Percentiles rank a stretch among this genome's conserved stretches.
Conservation (phyloP, 2,113 vertebrate species). For the Eonycteris spelaea region DNA sequence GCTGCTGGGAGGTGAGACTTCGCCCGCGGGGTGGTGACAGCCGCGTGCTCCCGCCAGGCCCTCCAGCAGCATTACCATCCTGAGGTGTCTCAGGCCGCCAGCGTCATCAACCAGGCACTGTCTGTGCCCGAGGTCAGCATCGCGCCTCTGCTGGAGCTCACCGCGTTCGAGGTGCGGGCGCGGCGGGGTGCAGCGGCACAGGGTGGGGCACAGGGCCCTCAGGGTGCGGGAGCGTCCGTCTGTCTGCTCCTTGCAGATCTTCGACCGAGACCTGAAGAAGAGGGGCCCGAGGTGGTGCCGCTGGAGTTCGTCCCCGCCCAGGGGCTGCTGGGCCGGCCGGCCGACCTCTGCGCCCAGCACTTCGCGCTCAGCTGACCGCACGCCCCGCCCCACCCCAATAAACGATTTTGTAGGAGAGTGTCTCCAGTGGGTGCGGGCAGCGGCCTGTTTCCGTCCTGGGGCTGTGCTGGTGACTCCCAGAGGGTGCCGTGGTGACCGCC, state of each 20-base stretch:
- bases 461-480: background rate
- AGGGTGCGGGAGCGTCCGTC: fast-evolving
- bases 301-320: slow-evolving; percentile 89
- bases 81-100: slow-evolving; percentile 90
- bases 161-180: slow-evolving; percentile 85
- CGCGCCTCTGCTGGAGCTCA: slow-evolving; percentile 87
- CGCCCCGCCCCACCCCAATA: background rate
- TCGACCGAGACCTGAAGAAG: slow-evolving; percentile 90
- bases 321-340: slow-evolving; percentile 86
- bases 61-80: slow-evolving; percentile 96
- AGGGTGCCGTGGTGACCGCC: background rate
- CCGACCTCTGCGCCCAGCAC: slow-evolving; percentile 84
- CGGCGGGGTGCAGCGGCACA: too few relatives aligned
- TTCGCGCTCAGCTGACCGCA: slow-evolving; percentile 85
- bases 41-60: slow-evolving; percentile 71
- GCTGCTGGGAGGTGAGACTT: background rate
- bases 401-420: background rate
- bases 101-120: slow-evolving; percentile 85
- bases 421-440: background rate
- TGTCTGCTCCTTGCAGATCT: slow-evolving; percentile 81
- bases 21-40: background rate
- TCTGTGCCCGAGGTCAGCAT: slow-evolving; percentile 87
- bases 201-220: fast-evolving
- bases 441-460: background rate
- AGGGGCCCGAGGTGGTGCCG: slow-evolving; percentile 72